Percentiles rank a stretch among this genome's conserved stretches.
Evolutionary conservation across 2,797 vertebrate genomes (phyloP).

Genomic region (Eleutherodactylus coqui): DNA sequence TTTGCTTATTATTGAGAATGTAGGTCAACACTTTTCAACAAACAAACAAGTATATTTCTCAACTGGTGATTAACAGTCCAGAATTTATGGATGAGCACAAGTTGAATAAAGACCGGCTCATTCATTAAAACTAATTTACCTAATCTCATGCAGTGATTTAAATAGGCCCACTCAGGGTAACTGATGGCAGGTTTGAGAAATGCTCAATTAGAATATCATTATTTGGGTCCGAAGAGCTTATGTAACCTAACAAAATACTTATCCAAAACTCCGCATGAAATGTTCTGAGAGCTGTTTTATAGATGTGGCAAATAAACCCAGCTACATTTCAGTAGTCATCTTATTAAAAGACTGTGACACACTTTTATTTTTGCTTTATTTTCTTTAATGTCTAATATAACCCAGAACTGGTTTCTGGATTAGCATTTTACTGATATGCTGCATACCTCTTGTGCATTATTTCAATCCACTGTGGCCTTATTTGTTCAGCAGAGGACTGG

Average conservation of each 20-base stretch:
- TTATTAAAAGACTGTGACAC: conserved; percentile 3
- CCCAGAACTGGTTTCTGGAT: neutral
- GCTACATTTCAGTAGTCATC: neutral
- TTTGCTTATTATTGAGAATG: conserved; percentile 32
- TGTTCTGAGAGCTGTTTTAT: neutral
- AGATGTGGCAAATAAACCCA: neutral
- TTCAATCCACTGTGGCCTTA: neutral
- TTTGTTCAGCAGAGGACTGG: neutral
- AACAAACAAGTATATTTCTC: conserved; percentile 43
- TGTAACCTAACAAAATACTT: conserved; percentile 12
- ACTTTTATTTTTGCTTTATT: conserved; percentile 12
- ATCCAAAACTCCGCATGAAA: neutral
- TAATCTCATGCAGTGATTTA: conserved; percentile 24
- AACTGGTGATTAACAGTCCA: conserved; percentile 31
- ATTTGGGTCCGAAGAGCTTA: conserved; percentile 38
- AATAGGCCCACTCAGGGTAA: conserved; percentile 33
- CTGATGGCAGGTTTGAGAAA: conserved; percentile 36
- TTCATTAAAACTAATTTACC: conserved; percentile 11
- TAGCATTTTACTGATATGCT: conserved; percentile 31
- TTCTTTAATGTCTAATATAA: conserved; percentile 10
- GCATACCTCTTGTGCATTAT: neutral
- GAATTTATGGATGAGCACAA: conserved; percentile 43
- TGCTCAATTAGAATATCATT: conserved; percentile 28
- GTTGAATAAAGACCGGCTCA: conserved; percentile 24
- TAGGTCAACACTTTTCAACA: conserved; percentile 29